A percentile compares a stretch with the other conserved stretches of the same genome.
phyloP scores from a whole-genome alignment of 2,888 invertebrate genomes.

The Acronicta aceris region DNA sequence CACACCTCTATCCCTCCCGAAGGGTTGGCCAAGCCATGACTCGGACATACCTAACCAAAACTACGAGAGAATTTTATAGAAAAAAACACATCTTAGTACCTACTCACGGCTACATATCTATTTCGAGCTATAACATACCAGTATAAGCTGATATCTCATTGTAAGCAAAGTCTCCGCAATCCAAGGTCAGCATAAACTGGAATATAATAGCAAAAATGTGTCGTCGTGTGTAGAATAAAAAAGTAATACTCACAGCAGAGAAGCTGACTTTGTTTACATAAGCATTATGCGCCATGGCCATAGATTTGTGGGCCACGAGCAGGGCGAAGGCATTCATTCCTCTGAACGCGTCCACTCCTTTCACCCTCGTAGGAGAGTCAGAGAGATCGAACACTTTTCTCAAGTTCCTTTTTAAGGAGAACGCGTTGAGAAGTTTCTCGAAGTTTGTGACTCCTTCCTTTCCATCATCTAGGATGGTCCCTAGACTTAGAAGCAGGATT shows the following conservation, averaged over 20 bases:
- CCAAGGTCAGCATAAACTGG: too few relatives aligned
- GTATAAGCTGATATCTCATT: too few relatives aligned
- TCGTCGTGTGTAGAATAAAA: background rate
- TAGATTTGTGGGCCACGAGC: slow-evolving; percentile 88
- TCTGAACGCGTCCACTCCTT: slow-evolving; percentile 87
- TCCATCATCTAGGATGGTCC: slow-evolving; percentile 82
- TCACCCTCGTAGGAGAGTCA: slow-evolving; percentile 77
- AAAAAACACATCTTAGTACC: too few relatives aligned
- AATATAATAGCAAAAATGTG: too few relatives aligned
- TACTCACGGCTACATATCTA: too few relatives aligned
- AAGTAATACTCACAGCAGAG: slow-evolving; percentile 81
- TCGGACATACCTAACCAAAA: too few relatives aligned
- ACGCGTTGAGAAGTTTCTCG: slow-evolving; percentile 84
- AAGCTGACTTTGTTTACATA: slow-evolving; percentile 88
- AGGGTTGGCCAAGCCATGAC: too few relatives aligned
- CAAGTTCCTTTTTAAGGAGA: slow-evolving; percentile 86
- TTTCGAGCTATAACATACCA: too few relatives aligned
- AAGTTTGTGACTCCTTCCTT: slow-evolving; percentile 82
- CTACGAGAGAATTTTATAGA: too few relatives aligned
- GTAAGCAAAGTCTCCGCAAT: too few relatives aligned
- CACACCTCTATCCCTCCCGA: too few relatives aligned
- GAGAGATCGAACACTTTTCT: slow-evolving; percentile 80
- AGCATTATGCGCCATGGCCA: slow-evolving; percentile 89
- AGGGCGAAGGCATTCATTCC: slow-evolving; percentile 88
- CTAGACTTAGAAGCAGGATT: slow-evolving; percentile 76